phyloP scores from a whole-genome alignment of 2,113 vertebrate species.

The Larimichthys crocea region DNA sequence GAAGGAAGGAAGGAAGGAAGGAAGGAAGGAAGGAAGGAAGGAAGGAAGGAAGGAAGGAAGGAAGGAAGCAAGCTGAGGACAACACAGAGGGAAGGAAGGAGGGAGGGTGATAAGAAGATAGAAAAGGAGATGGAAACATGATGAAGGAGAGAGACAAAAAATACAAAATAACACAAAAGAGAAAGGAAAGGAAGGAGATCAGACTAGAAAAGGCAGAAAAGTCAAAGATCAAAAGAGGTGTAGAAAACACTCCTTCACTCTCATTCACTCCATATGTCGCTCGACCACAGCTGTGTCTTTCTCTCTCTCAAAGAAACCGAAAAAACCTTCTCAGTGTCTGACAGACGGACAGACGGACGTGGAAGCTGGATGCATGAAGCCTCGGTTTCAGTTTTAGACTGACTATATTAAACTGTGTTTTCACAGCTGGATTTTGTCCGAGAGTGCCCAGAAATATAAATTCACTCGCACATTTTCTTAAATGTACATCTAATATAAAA shows the following conservation, averaged over 20 bases:
- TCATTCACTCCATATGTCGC: too few relatives aligned
- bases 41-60: constrained; percentile 13
- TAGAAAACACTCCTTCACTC: not conserved
- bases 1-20: not conserved
- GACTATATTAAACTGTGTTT: too few relatives aligned
- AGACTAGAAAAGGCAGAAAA: not conserved
- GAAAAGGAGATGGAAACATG: too few relatives aligned
- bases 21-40: not conserved
- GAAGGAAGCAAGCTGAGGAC: not conserved
- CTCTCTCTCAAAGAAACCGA: too few relatives aligned
- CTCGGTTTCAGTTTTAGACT: too few relatives aligned
- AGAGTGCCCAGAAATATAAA: too few relatives aligned
- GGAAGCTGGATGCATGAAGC: too few relatives aligned
- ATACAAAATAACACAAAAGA: not conserved
- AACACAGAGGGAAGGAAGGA: not conserved
- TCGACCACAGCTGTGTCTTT: too few relatives aligned
- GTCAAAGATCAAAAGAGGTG: not conserved
- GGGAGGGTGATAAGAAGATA: too few relatives aligned
- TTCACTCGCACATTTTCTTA: not conserved
- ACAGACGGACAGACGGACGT: too few relatives aligned
- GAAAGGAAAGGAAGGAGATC: not conserved
- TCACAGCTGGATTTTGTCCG: too few relatives aligned
- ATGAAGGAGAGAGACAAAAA: not conserved
- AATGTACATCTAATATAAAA: not conserved
- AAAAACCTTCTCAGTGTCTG: too few relatives aligned